Evolutionary conservation across 2,797 vertebrate species (phyloP), one percentile per base, ranked within the genome.

Genomic region (Myotis planiceps): DNA sequence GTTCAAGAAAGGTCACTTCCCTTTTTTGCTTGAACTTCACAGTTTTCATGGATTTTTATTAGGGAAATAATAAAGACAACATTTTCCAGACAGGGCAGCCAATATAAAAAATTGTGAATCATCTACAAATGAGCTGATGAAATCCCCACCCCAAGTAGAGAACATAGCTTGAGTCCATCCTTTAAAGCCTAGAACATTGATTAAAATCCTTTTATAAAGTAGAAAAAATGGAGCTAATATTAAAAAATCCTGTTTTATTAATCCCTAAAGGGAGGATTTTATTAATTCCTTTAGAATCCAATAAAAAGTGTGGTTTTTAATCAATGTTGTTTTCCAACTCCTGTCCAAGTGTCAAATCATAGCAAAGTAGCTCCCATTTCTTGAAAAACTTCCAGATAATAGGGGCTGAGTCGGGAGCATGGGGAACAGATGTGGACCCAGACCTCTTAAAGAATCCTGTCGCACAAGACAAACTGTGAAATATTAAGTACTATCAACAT

Each of bases 201-300:
- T 97, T 96, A 97, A 98, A 98, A 96, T 96, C 88, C 94, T 96
- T 92, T 89, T 96, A 72, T 87, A 90, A 93, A 96, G 85, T 89
- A 88, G 88, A 92, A 96, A 81, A 97, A 96, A 92, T 96, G 95
- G 80, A 97, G 47, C 95, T 97, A 97, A 97, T 97, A 97, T 98
- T 97, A 97, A 98, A 97, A 97, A 98, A 88, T 95, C 80, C 78
- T 94, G 79, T 81, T 96, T 97, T 98, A 97, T 97, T 97, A 97
- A 97, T 96, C 96, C 97, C 97, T 95, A 97, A 95, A 98, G 97
- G 97, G 82, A 97, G 65, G 23, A 96, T 98, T 97, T 97, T 97
- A 97, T 97, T 97, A 97, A 97, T 97, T 95, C 94, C 88, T 97
- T 97, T 96, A 92, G 95, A 97, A 97, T 98, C 96, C 97, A 97